Evolutionary conservation across 2,888 invertebrate genomes (phyloP).

Genomic region (Nemoura dubitans): DNA sequence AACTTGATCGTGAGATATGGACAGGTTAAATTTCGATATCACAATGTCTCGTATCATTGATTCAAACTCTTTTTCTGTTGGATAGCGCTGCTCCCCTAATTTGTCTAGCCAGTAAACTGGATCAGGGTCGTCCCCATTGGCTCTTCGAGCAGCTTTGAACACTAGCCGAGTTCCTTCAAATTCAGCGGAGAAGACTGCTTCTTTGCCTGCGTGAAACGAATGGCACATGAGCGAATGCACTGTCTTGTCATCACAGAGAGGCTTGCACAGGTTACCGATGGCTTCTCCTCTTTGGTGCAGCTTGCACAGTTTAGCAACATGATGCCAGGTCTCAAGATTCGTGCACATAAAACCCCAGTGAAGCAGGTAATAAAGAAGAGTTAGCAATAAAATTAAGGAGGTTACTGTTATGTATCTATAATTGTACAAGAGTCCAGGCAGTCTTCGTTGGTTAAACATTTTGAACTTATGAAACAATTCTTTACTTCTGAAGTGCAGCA

Average conservation of each 20-base stretch:
- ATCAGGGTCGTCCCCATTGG: slow-evolving; percentile 59
- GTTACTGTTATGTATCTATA: slow-evolving; percentile 53
- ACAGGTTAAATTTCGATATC: slow-evolving; percentile 65
- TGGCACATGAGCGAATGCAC: slow-evolving; percentile 69
- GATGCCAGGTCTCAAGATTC: slow-evolving; percentile 66
- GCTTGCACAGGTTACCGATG: slow-evolving; percentile 71
- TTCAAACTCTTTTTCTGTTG: slow-evolving; percentile 65
- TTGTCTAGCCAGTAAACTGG: slow-evolving; percentile 61
- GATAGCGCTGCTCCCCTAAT: slow-evolving; percentile 62
- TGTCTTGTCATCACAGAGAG: slow-evolving; percentile 66
- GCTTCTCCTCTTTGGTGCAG: slow-evolving; percentile 65
- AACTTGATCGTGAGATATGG: slow-evolving; percentile 63
- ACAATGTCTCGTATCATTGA: slow-evolving; percentile 64
- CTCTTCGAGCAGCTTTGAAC: slow-evolving; percentile 65
- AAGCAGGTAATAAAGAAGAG: slow-evolving; percentile 62
- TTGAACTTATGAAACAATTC: neutral
- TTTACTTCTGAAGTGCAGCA: neutral
- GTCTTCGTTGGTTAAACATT: slow-evolving; percentile 45
- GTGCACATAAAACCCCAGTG: slow-evolving; percentile 69
- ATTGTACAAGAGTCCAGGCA: slow-evolving; percentile 47
- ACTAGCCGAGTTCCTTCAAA: slow-evolving; percentile 68
- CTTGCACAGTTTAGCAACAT: slow-evolving; percentile 62
- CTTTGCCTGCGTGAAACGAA: slow-evolving; percentile 69
- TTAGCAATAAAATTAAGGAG: slow-evolving; percentile 56
- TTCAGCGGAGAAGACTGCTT: slow-evolving; percentile 68